These are phyloP conservation scores for Dryadula phaetusa DNA, from an alignment of 2,888 invertebrate species.

Conservation along the genomic window DNA sequence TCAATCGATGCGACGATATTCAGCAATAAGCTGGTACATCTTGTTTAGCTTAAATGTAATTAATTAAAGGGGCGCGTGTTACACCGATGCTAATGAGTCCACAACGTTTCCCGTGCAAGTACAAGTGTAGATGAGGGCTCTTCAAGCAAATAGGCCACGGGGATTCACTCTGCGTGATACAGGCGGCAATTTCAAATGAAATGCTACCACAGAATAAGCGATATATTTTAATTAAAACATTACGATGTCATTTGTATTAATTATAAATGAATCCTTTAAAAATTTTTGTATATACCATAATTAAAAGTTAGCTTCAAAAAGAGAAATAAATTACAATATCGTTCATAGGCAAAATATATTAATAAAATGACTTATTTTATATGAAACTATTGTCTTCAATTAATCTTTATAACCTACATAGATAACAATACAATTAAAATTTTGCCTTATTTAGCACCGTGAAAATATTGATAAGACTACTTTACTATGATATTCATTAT, in stretches of 20 bases:
- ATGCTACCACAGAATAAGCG: slow-evolving; percentile 7
- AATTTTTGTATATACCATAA: neutral
- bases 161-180: slow-evolving; percentile 40
- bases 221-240: neutral
- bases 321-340: neutral
- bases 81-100: slow-evolving; percentile 45
- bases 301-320: neutral
- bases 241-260: too few species aligned
- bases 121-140: slow-evolving; percentile 41
- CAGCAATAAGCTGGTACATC: slow-evolving; percentile 16
- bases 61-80: slow-evolving; percentile 40
- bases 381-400: neutral
- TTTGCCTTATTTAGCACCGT: neutral
- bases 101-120: slow-evolving; percentile 42
- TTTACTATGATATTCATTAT: slow-evolving; percentile 6
- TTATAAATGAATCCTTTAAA: too few species aligned
- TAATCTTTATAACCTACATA: slow-evolving; percentile 6
- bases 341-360: neutral
- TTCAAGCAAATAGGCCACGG: slow-evolving; percentile 45
- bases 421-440: slow-evolving; percentile 12
- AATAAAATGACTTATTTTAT: neutral
- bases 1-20: neutral
- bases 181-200: slow-evolving; percentile 28
- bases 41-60: slow-evolving; percentile 37
- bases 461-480: slow-evolving; percentile 23